Evolutionary conservation across 2,797 vertebrate genomes (phyloP).

Genomic region (Cynopterus sphinx): DNA sequence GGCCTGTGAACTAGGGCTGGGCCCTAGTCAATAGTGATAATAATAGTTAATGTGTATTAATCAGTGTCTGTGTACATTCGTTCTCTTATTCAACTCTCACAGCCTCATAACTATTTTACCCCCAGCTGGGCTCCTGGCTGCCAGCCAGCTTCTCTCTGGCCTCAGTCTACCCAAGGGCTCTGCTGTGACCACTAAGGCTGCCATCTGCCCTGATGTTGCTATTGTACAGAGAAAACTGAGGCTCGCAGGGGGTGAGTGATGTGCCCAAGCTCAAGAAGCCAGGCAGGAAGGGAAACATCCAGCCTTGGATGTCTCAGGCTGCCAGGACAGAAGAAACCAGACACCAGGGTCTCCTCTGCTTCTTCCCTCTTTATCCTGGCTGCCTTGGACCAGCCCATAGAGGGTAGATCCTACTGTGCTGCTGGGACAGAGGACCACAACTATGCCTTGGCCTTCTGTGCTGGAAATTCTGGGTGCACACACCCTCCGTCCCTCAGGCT

Average conservation of each 20-base stretch:
- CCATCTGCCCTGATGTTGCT: not conserved
- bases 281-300: not conserved
- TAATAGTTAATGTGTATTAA: conserved; percentile 33
- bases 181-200: not conserved
- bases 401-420: not conserved
- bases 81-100: not conserved
- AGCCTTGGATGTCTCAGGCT: not conserved
- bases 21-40: not conserved
- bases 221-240: not conserved
- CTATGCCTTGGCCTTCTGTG: not conserved
- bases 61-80: not conserved
- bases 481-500: not conserved
- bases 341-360: too few relatives aligned
- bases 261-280: not conserved
- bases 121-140: not conserved
- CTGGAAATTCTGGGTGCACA: too few relatives aligned
- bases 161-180: not conserved
- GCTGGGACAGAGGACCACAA: not conserved
- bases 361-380: not conserved
- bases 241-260: not conserved
- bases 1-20: not conserved
- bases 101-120: not conserved
- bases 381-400: not conserved
- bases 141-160: not conserved
- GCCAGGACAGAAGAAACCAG: not conserved